These are phyloP conservation scores for Campaea margaritaria DNA, from an alignment of 2,888 invertebrate genomes.

Conservation along the genomic window DNA sequence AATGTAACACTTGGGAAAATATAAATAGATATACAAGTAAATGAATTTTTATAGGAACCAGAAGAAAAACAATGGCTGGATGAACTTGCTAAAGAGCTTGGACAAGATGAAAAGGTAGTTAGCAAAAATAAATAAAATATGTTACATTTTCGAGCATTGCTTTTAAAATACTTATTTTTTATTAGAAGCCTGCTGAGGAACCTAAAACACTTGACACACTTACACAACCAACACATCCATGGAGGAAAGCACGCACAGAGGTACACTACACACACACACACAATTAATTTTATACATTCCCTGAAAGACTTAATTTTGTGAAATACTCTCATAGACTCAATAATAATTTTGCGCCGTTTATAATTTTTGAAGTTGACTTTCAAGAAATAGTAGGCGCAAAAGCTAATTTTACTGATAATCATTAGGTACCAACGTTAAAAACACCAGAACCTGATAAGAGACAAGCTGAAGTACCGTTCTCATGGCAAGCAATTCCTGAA, in stretches of 20 bases:
- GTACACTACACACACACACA: conserved; percentile 32
- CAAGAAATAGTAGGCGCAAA: not conserved
- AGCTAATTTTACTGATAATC: conserved; percentile 24
- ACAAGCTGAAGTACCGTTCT: conserved; percentile 72
- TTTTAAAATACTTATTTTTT: conserved; percentile 15
- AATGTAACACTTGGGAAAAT: not conserved
- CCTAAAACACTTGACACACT: conserved; percentile 45
- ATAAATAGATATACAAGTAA: not conserved
- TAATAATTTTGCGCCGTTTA: not conserved
- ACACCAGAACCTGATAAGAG: conserved; percentile 64
- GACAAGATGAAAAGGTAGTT: conserved; percentile 27
- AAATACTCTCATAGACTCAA: conserved; percentile 15
- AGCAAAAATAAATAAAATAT: not conserved
- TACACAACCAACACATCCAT: conserved; percentile 50
- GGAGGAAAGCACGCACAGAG: conserved; percentile 51
- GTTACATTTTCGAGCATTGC: not conserved
- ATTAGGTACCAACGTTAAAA: conserved; percentile 66
- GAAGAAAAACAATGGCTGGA: conserved; percentile 34
- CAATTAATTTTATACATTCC: conserved; percentile 20
- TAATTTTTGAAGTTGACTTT: not conserved
- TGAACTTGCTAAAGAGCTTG: conserved; percentile 28
- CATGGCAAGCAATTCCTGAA: conserved; percentile 80
- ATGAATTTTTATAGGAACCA: conserved; percentile 36
- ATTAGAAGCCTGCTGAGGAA: conserved; percentile 31
- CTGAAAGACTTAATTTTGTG: too few species aligned